Percentiles rank a stretch among this genome's conserved stretches.
These are phyloP conservation scores for Triplophysa siluroides DNA, from an alignment of 2,113 vertebrate genomes.

Conservation along the genomic window DNA sequence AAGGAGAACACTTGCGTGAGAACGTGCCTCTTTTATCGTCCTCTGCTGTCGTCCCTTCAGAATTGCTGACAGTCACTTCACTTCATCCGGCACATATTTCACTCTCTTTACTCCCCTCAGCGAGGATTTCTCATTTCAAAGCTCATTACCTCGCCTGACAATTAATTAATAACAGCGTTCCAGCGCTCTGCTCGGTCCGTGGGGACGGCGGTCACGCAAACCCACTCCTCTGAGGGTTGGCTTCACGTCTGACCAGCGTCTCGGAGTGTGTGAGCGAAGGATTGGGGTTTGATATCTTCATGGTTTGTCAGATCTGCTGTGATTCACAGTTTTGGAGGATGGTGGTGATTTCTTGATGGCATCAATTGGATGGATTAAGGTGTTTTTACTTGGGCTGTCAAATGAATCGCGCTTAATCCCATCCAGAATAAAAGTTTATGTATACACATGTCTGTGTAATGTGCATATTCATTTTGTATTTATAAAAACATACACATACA, in stretches of 20 bases:
- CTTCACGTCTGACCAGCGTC: background rate
- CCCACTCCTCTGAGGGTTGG: background rate
- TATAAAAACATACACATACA: too few relatives aligned
- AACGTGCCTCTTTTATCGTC: background rate
- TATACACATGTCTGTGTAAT: too few relatives aligned
- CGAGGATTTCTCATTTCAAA: conserved; percentile 56
- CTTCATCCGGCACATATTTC: conserved; percentile 52
- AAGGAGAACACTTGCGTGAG: background rate
- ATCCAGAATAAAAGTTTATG: too few relatives aligned
- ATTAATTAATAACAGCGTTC: conserved; percentile 53
- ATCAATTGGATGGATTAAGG: background rate
- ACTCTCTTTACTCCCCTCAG: conserved; percentile 44
- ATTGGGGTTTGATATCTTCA: background rate
- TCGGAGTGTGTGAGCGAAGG: too few relatives aligned
- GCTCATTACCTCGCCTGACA: conserved; percentile 55
- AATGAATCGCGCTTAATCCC: too few relatives aligned
- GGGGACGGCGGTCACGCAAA: background rate
- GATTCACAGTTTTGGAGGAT: background rate
- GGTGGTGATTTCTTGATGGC: background rate
- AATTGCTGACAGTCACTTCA: conserved; percentile 41
- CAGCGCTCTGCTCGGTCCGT: conserved; percentile 22
- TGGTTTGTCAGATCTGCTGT: background rate
- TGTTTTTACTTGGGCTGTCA: too few relatives aligned
- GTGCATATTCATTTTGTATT: too few relatives aligned
- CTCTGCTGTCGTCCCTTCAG: background rate